A percentile compares a stretch with the other conserved stretches of the same genome.
Conservation (phyloP, 1,140 invertebrate genomes). For the Drosophila kohkoa region DNA sequence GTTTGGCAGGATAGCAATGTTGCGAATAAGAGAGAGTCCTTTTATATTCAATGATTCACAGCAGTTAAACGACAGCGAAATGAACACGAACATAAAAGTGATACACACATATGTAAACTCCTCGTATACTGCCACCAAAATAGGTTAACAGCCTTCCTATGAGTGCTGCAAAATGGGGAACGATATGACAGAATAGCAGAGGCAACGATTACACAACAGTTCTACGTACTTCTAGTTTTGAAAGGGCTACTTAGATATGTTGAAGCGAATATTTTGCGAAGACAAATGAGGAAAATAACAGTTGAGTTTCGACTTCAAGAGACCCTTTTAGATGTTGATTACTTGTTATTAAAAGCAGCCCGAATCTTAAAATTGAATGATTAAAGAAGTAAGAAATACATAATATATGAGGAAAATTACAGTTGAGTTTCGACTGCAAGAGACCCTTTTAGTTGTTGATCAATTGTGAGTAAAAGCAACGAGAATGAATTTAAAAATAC, state of each 20-base stretch:
- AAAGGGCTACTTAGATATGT: not conserved
- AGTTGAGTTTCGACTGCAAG: too few species aligned
- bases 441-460: too few species aligned
- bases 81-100: conserved; percentile 16
- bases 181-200: not conserved
- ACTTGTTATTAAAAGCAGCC: too few species aligned
- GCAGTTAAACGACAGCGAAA: conserved; percentile 43
- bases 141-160: conserved; percentile 6
- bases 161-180: not conserved
- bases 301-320: not conserved
- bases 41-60: conserved; percentile 28
- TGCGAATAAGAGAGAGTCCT: conserved; percentile 10
- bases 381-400: too few species aligned
- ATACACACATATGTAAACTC: not conserved
- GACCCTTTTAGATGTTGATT: too few species aligned
- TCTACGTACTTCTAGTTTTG: not conserved
- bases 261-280: too few species aligned
- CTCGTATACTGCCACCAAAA: not conserved
- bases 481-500: too few species aligned
- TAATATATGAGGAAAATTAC: too few species aligned
- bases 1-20: conserved; percentile 17
- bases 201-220: not conserved
- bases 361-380: too few species aligned
- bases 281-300: not conserved
- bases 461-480: too few species aligned